Evolutionary conservation across 2,113 vertebrate species (phyloP).

Genomic region (Poecilia latipinna): DNA sequence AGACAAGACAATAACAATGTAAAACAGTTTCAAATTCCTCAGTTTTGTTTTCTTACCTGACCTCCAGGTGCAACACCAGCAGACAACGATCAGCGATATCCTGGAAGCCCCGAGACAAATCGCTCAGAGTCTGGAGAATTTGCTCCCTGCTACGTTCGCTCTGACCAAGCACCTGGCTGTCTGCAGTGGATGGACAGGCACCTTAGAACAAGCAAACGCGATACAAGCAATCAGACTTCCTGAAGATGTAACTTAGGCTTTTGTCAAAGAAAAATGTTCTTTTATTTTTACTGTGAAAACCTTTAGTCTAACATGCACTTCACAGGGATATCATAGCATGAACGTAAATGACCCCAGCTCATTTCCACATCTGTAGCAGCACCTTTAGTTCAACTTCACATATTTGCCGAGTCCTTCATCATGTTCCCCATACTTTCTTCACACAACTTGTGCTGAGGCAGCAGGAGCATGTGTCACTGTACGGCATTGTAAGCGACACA

Average conservation of each 20-base stretch:
- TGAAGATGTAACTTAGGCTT: not conserved
- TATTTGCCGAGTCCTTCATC: slow-evolving; percentile 53
- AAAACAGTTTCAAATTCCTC: not conserved
- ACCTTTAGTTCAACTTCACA: slow-evolving; percentile 38
- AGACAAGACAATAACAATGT: not conserved
- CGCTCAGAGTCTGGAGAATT: slow-evolving; percentile 91
- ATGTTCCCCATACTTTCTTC: slow-evolving; percentile 58
- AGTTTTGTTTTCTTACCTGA: slow-evolving; percentile 84
- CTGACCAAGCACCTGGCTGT: slow-evolving; percentile 83
- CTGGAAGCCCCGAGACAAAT: slow-evolving; percentile 93
- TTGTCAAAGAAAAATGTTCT: not conserved
- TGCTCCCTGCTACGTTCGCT: slow-evolving; percentile 88
- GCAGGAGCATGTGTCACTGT: slow-evolving; percentile 65
- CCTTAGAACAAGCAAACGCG: slow-evolving; percentile 68
- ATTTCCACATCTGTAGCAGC: not conserved
- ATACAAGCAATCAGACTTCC: not conserved
- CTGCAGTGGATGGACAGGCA: slow-evolving; percentile 82
- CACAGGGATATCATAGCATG: slow-evolving; percentile 11
- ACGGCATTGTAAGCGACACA: slow-evolving; percentile 57
- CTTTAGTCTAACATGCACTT: slow-evolving; percentile 7
- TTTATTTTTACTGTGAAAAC: not conserved
- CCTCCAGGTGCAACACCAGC: slow-evolving; percentile 93
- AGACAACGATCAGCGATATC: slow-evolving; percentile 96
- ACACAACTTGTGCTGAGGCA: slow-evolving; percentile 66
- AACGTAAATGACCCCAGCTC: slow-evolving; percentile 13